Base-by-base conservation (phyloP, 1,140 invertebrate genomes). In the Tetraneura akinire region DNA sequence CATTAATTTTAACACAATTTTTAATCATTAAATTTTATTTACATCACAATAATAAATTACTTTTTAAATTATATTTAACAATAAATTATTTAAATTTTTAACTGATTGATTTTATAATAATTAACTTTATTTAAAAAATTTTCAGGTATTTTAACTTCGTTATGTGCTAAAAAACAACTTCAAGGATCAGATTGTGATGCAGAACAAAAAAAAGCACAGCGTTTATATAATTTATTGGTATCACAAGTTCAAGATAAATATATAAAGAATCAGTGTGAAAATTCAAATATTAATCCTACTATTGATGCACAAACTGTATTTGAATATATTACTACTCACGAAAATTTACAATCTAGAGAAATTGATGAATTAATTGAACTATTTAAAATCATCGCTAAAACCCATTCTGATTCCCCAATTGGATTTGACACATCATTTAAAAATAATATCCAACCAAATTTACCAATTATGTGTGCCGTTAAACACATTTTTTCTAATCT, bases 381-480 rank as follows among this genome's bases (percentile, higher is more conserved):
- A n/a, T 78, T 78, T 45, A 78, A 78, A 42, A 78, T 37, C 14
- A 78, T 78, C 18, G 74, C 74, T 29, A 78, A 78, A 62, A 78
- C 74, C 1, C 23, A 78, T 78, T 60, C 51, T 47, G 74, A 78
- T 29, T 78, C 55, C 1, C 74, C 74, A 18, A 78, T 78, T 47
- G 55, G 74, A 32, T 78, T 13, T 78, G 55, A 78, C 21, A 62
- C 37, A 23, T 45, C 53, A 29, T 78, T 78, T 47, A 78, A 78
- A n/a, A 26, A 62, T 21, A 78, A 62, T 47, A n/a, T 11, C 3
- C 32, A 21, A 62, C 74, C 74, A 23, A 78, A 62, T 60, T 55
- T 78, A 16, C 74, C 74, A 62, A 13, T 78, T 18, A 6, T 62
- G 3, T 78, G 74, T 60, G 74, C 74, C 26, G 16, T n/a, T n/a